Conservation (phyloP, 2,113 vertebrate species). For the Climacteris rufus region DNA sequence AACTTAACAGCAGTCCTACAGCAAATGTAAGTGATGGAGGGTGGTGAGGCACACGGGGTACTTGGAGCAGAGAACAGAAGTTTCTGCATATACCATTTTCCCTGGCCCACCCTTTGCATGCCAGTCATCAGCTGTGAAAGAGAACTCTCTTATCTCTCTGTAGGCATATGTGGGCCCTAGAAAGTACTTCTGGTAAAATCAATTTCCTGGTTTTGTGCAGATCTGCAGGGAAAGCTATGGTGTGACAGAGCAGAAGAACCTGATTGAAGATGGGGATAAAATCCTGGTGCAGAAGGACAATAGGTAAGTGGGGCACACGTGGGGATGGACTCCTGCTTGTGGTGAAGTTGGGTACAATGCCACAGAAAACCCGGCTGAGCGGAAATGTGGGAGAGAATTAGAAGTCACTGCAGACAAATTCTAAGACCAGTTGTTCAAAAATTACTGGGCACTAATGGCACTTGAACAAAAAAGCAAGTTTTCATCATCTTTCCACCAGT, state of each 20-base stretch:
- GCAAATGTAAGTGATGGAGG: background rate
- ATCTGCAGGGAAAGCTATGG: conserved; percentile 94
- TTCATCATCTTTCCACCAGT: background rate
- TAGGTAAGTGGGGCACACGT: conserved; percentile 69
- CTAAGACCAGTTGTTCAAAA: background rate
- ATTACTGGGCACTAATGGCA: background rate
- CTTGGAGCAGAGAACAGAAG: background rate
- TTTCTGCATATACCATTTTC: background rate
- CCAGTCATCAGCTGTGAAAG: background rate
- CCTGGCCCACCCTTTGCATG: background rate
- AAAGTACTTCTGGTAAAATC: background rate
- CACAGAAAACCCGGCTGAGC: background rate
- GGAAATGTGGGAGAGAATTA: background rate
- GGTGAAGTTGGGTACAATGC: background rate
- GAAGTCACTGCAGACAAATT: background rate
- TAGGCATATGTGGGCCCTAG: background rate
- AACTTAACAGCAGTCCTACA: background rate
- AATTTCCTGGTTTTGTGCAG: conserved; percentile 62
- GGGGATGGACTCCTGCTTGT: background rate
- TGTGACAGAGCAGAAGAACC: conserved; percentile 86
- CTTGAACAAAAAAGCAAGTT: background rate
- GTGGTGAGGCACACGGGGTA: background rate
- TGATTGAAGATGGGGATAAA: conserved; percentile 86
- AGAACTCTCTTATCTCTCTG: background rate
- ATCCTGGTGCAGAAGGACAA: conserved; percentile 86